A percentile compares a stretch with the other conserved stretches of the same genome.
Conservation (phyloP, 2,888 invertebrate species). For the Rhimphoctona megacephalus region DNA sequence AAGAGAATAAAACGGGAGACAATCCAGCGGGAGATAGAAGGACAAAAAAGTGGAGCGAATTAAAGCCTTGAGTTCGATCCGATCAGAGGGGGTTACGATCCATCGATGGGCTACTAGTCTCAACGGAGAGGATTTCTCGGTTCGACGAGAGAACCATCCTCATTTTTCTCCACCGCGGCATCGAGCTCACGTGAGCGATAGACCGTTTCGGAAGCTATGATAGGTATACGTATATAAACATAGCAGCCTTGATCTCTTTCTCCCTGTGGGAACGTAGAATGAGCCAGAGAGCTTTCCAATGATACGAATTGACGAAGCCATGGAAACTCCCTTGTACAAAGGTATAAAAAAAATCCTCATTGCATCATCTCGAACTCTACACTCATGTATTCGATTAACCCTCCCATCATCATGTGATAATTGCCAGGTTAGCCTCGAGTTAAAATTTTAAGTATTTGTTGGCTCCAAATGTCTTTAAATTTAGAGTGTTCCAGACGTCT, state of each 20-base stretch:
- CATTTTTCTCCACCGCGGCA: constrained; percentile 61
- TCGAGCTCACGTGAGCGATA: constrained; percentile 54
- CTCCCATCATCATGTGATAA: constrained; percentile 10
- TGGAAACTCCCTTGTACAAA: constrained; percentile 27
- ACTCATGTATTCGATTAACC: constrained; percentile 18
- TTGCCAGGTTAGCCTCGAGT: not conserved
- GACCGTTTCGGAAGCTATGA: constrained; percentile 38
- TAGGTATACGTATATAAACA: constrained; percentile 12
- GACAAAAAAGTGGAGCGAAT: constrained; percentile 29
- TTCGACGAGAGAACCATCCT: constrained; percentile 59
- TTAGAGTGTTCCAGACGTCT: not conserved
- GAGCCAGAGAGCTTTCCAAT: constrained; percentile 53
- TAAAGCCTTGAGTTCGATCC: constrained; percentile 52
- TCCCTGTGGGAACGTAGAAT: constrained; percentile 48
- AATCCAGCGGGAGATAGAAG: constrained; percentile 23
- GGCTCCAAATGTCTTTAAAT: not conserved
- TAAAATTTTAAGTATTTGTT: not conserved
- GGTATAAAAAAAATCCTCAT: constrained; percentile 13
- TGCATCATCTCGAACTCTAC: constrained; percentile 13
- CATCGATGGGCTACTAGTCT: constrained; percentile 60
- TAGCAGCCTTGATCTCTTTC: constrained; percentile 29
- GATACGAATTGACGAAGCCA: constrained; percentile 58
- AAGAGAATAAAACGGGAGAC: not conserved
- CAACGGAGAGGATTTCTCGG: constrained; percentile 57
- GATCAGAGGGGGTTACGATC: constrained; percentile 51